Percentiles rank a stretch among this genome's conserved stretches.
Conservation (phyloP, 1,140 invertebrate species). For the Teleopsis dalmanni region DNA sequence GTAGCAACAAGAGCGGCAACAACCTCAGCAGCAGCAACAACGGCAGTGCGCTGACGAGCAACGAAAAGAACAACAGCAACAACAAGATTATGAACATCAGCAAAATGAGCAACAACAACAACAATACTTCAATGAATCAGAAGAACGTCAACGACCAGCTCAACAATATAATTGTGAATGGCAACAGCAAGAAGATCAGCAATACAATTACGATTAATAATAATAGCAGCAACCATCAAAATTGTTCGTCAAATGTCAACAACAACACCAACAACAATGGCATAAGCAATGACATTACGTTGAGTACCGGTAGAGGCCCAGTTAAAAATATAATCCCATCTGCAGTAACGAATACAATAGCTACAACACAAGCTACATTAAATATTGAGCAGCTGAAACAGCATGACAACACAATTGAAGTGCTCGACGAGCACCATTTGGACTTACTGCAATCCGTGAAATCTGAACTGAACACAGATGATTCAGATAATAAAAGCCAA, state of each 20-base stretch:
- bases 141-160: constrained; percentile 28
- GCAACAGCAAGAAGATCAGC: constrained; percentile 24
- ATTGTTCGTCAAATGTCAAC: constrained; percentile 18
- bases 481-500: constrained; percentile 29
- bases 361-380: constrained; percentile 25
- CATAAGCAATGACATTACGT: constrained; percentile 17
- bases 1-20: constrained; percentile 50
- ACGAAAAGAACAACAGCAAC: constrained; percentile 20
- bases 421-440: constrained; percentile 17
- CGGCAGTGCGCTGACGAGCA: constrained; percentile 18
- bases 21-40: constrained; percentile 47
- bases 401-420: constrained; percentile 9
- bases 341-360: constrained; percentile 17
- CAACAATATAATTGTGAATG: constrained; percentile 10
- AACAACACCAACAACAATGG: constrained; percentile 24
- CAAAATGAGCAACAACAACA: constrained; percentile 11
- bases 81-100: constrained; percentile 18
- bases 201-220: constrained; percentile 24
- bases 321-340: constrained; percentile 26
- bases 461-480: constrained; percentile 14
- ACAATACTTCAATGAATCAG: constrained; percentile 15
- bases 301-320: constrained; percentile 40
- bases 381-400: constrained; percentile 27
- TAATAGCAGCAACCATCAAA: constrained; percentile 11
- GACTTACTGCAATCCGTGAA: constrained; percentile 9